Percentiles rank a stretch among this genome's conserved stretches.
phyloP scores from a whole-genome alignment of 2,797 vertebrate species.

The Rhadinocentrus ornatus region DNA sequence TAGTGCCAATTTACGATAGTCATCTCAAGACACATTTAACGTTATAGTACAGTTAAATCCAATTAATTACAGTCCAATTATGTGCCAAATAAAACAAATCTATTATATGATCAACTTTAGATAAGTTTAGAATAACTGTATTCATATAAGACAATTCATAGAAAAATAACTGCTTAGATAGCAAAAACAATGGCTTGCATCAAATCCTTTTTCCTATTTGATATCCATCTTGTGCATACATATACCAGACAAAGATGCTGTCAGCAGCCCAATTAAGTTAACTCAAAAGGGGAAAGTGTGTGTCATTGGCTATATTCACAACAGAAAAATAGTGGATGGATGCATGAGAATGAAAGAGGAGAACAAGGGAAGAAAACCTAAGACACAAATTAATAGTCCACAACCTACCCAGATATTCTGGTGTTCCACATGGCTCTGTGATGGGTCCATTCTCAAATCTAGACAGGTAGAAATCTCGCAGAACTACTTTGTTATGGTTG shows the following conservation, averaged over 20 bases:
- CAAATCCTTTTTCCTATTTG: background rate
- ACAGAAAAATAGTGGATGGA: constrained; percentile 1
- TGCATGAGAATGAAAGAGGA: background rate
- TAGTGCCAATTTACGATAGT: background rate
- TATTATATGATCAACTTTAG: too few relatives aligned
- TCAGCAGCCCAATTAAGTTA: constrained; percentile 29
- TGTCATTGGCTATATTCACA: constrained; percentile 2
- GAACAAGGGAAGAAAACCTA: constrained; percentile 9
- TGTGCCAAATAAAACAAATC: too few relatives aligned
- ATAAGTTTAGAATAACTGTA: background rate
- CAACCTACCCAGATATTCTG: constrained; percentile 86
- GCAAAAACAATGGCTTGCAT: background rate
- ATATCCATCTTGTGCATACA: background rate
- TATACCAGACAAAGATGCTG: background rate
- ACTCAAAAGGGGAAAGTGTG: constrained; percentile 26
- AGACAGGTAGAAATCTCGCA: constrained; percentile 90
- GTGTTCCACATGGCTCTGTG: constrained; percentile 90
- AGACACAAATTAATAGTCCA: background rate
- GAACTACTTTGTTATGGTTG: constrained; percentile 89
- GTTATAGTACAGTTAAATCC: background rate
- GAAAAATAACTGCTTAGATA: background rate
- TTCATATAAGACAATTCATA: background rate
- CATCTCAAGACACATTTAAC: background rate
- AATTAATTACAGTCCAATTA: background rate
- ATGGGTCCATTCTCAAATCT: constrained; percentile 90